phyloP scores from a whole-genome alignment of 2,797 vertebrate species.

The Micrastur ruficollis region DNA sequence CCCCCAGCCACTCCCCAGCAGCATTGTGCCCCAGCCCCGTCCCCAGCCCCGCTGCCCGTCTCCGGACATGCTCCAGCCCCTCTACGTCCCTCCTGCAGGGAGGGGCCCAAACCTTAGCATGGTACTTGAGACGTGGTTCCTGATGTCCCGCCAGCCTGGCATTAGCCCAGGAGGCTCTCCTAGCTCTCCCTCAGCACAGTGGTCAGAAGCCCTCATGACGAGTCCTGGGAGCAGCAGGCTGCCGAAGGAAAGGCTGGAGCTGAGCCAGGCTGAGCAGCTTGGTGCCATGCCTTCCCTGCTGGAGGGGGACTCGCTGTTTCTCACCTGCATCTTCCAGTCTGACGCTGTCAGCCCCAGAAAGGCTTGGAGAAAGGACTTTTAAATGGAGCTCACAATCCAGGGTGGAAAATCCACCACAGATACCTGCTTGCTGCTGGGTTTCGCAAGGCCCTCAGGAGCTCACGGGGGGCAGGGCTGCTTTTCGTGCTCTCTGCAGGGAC shows the following conservation, averaged over 20 bases:
- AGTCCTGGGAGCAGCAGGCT: background rate
- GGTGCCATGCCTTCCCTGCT: background rate
- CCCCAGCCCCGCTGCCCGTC: accelerated
- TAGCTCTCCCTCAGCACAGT: background rate
- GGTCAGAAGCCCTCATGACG: background rate
- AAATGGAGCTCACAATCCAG: accelerated
- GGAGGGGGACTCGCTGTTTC: accelerated
- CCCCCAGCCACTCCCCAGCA: background rate
- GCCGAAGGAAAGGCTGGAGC: background rate
- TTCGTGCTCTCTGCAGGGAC: background rate
- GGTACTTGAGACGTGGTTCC: accelerated
- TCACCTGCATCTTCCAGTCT: background rate
- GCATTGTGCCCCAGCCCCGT: background rate
- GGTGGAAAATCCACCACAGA: background rate
- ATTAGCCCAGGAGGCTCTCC: background rate
- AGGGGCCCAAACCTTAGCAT: background rate
- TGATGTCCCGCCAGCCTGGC: background rate
- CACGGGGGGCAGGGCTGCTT: background rate
- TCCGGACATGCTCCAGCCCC: background rate
- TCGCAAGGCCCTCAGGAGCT: background rate
- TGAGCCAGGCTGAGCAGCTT: background rate
- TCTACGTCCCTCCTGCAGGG: accelerated
- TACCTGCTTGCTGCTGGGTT: background rate
- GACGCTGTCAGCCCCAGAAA: background rate
- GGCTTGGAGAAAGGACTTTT: background rate